Conservation (phyloP, 1,140 invertebrate genomes). For the Neodiprion lecontei region DNA sequence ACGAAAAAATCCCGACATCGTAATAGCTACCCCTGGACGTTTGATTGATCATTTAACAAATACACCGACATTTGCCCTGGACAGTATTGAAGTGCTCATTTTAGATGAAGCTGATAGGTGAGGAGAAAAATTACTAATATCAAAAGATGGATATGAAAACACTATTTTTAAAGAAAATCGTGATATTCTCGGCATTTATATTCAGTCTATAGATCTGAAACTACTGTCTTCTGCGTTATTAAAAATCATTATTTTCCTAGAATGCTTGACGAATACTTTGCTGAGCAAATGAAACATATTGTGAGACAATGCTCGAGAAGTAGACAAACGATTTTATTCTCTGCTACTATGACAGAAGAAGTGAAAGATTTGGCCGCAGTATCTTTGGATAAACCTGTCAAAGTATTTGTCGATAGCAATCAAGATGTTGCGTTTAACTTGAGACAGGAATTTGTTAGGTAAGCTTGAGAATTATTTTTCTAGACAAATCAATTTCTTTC, state of each 20-base stretch:
- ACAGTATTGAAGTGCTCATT: conserved; percentile 93
- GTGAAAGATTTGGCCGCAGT: conserved; percentile 93
- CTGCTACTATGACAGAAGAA: conserved; percentile 98
- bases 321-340: conserved; percentile 98
- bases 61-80: conserved; percentile 89
- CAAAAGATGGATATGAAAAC: conserved; percentile 7
- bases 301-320: conserved; percentile 87
- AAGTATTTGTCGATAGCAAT: conserved; percentile 94
- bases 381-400: conserved; percentile 90
- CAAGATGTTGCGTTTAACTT: conserved; percentile 95
- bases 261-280: conserved; percentile 98
- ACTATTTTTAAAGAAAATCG: too few relatives aligned
- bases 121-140: conserved; percentile 11
- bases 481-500: background rate
- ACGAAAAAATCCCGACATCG: conserved; percentile 91
- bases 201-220: background rate
- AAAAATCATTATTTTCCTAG: conserved; percentile 59
- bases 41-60: conserved; percentile 98
- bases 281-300: conserved; percentile 98
- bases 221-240: conserved; percentile 25
- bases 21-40: conserved; percentile 97
- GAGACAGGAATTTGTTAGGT: conserved; percentile 94
- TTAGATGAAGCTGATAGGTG: conserved; percentile 94
- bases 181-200: too few relatives aligned
- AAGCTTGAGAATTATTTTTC: conserved; percentile 29